Conservation (phyloP, 2,888 invertebrate genomes). For the Drosophila ustulata region DNA sequence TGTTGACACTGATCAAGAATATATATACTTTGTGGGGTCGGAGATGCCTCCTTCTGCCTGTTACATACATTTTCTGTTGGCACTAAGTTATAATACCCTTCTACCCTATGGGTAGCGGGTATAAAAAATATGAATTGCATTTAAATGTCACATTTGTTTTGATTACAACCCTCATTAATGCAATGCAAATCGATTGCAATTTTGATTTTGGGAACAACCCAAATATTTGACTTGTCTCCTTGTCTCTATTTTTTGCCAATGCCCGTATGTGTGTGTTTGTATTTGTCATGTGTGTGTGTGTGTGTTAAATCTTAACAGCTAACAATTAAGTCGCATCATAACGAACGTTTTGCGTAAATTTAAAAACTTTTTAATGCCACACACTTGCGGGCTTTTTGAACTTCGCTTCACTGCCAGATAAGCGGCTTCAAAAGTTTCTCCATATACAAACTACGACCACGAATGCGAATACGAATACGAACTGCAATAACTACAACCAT, state of each 20-base stretch:
- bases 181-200: too few species aligned
- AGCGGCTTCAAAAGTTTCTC: constrained; percentile 71
- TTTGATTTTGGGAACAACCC: background rate
- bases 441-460: constrained; percentile 65
- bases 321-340: constrained; percentile 78
- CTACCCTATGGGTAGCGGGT: too few species aligned
- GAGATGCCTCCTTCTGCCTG: too few species aligned
- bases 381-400: constrained; percentile 76
- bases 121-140: too few species aligned
- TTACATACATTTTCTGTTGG: too few species aligned
- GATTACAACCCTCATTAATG: too few species aligned
- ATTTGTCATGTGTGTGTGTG: constrained; percentile 8
- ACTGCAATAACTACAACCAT: constrained; percentile 67
- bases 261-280: constrained; percentile 11
- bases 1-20: too few species aligned
- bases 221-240: background rate
- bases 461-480: constrained; percentile 38
- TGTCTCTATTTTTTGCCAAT: constrained; percentile 20
- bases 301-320: constrained; percentile 74
- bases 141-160: too few species aligned
- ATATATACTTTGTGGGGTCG: too few species aligned
- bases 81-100: too few species aligned
- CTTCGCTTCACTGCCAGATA: constrained; percentile 69
- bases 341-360: constrained; percentile 74
- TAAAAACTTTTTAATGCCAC: constrained; percentile 77